A percentile compares a stretch with the other conserved stretches of the same genome.
These are phyloP conservation scores for Poeciliopsis presidionis DNA, from an alignment of 2,797 vertebrate genomes.

Conservation along the genomic window DNA sequence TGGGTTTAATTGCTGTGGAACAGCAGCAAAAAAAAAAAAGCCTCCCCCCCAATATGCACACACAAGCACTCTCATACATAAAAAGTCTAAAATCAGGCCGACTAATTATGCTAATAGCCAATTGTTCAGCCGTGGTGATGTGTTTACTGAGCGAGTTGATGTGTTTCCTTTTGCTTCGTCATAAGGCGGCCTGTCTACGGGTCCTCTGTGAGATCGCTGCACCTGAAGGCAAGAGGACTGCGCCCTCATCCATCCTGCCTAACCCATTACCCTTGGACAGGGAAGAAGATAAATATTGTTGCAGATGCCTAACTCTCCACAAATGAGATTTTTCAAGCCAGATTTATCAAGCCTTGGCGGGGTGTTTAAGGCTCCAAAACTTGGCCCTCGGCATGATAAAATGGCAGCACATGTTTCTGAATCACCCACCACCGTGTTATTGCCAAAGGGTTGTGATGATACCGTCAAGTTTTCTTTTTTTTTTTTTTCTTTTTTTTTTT, in stretches of 20 bases:
- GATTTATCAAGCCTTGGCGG: conserved; percentile 83
- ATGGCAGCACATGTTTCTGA: conserved; percentile 79
- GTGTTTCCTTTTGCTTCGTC: conserved; percentile 93
- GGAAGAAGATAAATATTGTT: conserved; percentile 95
- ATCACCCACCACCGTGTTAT: conserved; percentile 76
- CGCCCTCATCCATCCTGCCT: conserved; percentile 90
- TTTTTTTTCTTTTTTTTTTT: conserved; percentile 31
- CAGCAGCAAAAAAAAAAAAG: conserved; percentile 79
- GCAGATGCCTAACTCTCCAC: conserved; percentile 82
- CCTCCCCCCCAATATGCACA: conserved; percentile 67
- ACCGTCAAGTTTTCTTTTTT: conserved; percentile 66
- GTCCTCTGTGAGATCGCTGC: conserved; percentile 80
- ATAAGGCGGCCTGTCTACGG: conserved; percentile 91
- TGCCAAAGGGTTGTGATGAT: conserved; percentile 81
- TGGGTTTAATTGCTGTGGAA: conserved; percentile 98
- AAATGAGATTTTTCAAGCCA: conserved; percentile 84
- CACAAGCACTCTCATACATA: conserved; percentile 54
- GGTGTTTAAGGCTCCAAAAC: conserved; percentile 79
- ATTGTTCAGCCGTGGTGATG: conserved; percentile 95
- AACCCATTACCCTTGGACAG: conserved; percentile 91
- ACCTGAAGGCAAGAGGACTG: conserved; percentile 90
- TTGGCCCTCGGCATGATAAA: conserved; percentile 78
- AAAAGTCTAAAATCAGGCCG: conserved; percentile 90
- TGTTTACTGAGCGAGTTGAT: conserved; percentile 96
- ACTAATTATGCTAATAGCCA: conserved; percentile 99